Evolutionary conservation across 2,888 invertebrate genomes (phyloP).

Genomic region (Oxyscelio sp.): DNA sequence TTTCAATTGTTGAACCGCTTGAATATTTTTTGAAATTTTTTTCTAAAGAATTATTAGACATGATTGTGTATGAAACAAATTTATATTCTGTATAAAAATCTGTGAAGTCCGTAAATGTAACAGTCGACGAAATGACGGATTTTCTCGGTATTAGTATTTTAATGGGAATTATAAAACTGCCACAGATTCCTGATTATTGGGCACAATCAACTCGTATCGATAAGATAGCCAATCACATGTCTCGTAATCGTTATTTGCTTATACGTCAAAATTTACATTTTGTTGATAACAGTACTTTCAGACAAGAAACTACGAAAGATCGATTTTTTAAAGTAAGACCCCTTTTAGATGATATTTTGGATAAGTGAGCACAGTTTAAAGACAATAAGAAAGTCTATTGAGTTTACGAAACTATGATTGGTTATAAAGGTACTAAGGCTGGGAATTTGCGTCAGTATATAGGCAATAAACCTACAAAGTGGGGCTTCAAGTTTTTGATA

Average conservation of each 20-base stretch:
- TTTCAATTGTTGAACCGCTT: background rate
- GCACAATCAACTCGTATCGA: background rate
- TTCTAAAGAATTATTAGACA: background rate
- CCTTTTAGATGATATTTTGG: slow-evolving; percentile 10
- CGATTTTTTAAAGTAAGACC: slow-evolving; percentile 21
- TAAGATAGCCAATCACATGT: background rate
- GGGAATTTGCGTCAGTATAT: no score
- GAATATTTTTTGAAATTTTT: background rate
- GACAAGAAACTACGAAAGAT: slow-evolving; percentile 2
- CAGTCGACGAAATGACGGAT: background rate
- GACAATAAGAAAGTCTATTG: no score
- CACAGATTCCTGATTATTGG: slow-evolving; percentile 9
- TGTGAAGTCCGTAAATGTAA: background rate
- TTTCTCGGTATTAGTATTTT: slow-evolving; percentile 11
- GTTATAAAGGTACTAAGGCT: no score
- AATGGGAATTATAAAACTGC: slow-evolving; percentile 6
- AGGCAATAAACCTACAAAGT: no score
- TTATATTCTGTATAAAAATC: slow-evolving; percentile 25
- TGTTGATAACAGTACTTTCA: slow-evolving; percentile 10
- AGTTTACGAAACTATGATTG: no score
- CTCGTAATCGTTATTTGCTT: background rate
- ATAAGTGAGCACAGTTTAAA: no score
- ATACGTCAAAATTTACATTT: slow-evolving; percentile 20
- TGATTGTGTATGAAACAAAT: slow-evolving; percentile 3
- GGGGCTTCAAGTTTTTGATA: no score